phyloP scores from a whole-genome alignment of 2,888 invertebrate species.

The Dilophus febrilis region DNA sequence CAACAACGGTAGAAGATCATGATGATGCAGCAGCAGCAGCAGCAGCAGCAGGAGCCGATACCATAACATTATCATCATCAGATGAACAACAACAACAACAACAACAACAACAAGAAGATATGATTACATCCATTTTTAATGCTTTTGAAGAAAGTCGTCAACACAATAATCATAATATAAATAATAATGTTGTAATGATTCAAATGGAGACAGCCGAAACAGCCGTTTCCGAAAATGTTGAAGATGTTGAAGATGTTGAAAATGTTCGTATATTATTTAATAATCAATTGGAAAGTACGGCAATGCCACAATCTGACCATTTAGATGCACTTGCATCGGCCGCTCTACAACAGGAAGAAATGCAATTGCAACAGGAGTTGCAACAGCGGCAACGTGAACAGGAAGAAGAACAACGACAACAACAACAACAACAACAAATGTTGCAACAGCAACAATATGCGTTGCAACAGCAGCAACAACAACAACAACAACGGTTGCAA shows the following conservation, averaged over 20 bases:
- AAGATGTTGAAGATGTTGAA: not conserved
- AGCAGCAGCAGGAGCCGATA: slow-evolving; percentile 3
- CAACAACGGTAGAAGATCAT: too few relatives aligned
- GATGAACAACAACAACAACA: slow-evolving; percentile 1
- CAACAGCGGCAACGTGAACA: not conserved
- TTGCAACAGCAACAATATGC: not conserved
- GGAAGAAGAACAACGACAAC: slow-evolving; percentile 2
- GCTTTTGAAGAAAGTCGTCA: too few relatives aligned
- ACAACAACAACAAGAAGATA: slow-evolving; percentile 4
- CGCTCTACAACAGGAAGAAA: slow-evolving; percentile 16
- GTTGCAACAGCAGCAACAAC: slow-evolving; percentile 2
- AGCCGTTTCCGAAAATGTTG: too few relatives aligned
- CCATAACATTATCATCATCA: slow-evolving; percentile 1
- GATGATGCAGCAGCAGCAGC: not conserved
- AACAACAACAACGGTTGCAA: not conserved
- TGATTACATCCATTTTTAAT: too few relatives aligned
- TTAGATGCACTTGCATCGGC: slow-evolving; percentile 26
- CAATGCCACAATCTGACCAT: slow-evolving; percentile 1
- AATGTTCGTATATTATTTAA: slow-evolving; percentile 4
- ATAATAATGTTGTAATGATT: too few relatives aligned
- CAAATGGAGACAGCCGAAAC: too few relatives aligned
- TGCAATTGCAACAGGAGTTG: too few relatives aligned
- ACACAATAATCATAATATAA: too few relatives aligned
- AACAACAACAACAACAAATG: not conserved
- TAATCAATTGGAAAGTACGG: not conserved